Base-by-base conservation (phyloP, 2,113 vertebrate species). In the Rhea americana region DNA sequence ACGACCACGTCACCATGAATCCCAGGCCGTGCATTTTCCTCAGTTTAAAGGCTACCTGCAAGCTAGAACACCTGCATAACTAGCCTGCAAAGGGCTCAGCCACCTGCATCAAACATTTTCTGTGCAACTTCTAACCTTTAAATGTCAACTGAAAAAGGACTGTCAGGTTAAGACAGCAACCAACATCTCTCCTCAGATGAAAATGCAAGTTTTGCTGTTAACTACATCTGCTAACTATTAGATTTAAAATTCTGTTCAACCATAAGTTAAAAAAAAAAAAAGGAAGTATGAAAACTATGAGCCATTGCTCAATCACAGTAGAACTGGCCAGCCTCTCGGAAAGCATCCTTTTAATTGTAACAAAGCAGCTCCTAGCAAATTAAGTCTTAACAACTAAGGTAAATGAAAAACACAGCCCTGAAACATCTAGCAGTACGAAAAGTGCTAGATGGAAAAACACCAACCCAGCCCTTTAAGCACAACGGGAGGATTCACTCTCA, bases 161-260 rank as follows among this genome's bases (percentile, higher is more conserved):
- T 1, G 1, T 63, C 0, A 0, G 0, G 1, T 11, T 73, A n/a
- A 0, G 0, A 15, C n/a, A 68, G 22, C 1, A 11, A 9, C 3
- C 19, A 13, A 39, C 45, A 65, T 1, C 18, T 7, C 11, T 67
- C 53, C 22, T 14, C 39, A 73, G 14, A n/a, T 32, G 37, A 25
- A 28, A 16, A 41, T 7, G 28, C 6, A 12, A 89, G 35, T 14
- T 2, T 45, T 68, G 25, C 53, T 56, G 41, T 62, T 82, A 68
- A 53, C n/a, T 0, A 0, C 5, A 2, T 25, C 50, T 1, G 0
- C 10, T 1, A 24, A 6, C 5, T 11, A 32, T 37, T 43, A 87
- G 84, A 82, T 32, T 32, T 30, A 45, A 59, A 76, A 75, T 21
- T 32, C 19, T 28, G 28, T 50, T 22, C 1, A 5, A 41, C 48